Evolutionary conservation across 2,888 invertebrate species (phyloP), one percentile per base, ranked within the genome.

Genomic region (Drosophila formosana): DNA sequence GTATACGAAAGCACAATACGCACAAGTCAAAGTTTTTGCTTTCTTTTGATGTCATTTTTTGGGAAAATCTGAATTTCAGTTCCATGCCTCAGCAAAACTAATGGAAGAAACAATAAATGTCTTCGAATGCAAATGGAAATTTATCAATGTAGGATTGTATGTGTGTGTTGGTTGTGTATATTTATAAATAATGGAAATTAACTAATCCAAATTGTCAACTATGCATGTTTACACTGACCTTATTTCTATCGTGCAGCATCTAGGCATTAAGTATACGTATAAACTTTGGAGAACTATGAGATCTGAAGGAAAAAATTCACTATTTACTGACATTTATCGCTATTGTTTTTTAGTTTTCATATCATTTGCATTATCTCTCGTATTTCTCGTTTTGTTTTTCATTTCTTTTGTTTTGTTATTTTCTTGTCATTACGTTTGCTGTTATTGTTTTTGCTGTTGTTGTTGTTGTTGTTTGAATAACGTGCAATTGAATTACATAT

Each of bases 271-370:
- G 68, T 75, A 41, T 73, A 56, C 51, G 46, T 70, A 63, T 53
- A 60, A 69, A 45, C 65, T 46, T 78, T 52, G 64, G 70, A 75
- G 79, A 78, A 78, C 75, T 75, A 75, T 75, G 79, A 75, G 79
- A 73, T 73, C 60, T 72, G 75, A 75, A 78, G 71, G 70, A 65
- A 75, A 74, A 78, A 78, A 69, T 75, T 45, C 30, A 45, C 79
- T 78, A 75, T 78, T 78, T 75, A 69, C 65, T 62, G 75, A 69
- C 75, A 78, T 78, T 75, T 70, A 78, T 47, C 47, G 18, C 75
- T 75, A 75, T 75, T 75, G 75, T 61, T 68, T 75, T 57, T 58
- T 37, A 8, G 13, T 32, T 52, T 49, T 39, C 57, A 56, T 23
- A 32, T 28, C 3, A 28, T 64, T 49, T 18, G n/a, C 9, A 7